Base-by-base conservation (phyloP, 2,888 invertebrate genomes). In the Frankliniella fusca region DNA sequence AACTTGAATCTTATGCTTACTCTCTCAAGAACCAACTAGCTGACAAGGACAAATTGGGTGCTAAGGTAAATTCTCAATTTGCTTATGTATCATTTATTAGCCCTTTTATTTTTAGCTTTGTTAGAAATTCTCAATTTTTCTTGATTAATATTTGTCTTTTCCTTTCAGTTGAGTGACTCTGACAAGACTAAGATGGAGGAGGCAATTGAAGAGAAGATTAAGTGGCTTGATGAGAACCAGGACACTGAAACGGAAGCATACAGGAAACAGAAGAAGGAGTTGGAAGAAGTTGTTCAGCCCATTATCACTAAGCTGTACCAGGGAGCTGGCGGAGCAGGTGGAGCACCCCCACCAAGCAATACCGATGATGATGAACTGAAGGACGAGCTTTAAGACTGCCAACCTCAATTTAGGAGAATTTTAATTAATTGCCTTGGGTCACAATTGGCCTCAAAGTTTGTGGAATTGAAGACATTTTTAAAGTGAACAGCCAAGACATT, bases 231-330 rank as follows among this genome's bases (percentile, higher is more conserved):
- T 89, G 94, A 95, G 85, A 98, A 99, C 89, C 94, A 94, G 86
- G 97, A 97, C 86, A 95, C 95, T 0, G 97, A 97, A 84, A 91
- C 94, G 0, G 97, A 97, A 86, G 97, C 97, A 83, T 96, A 95
- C 90, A 96, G 97, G 89, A 94, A 94, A 87, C 96, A 98, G 88
- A 98, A 95, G 93, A 98, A 98, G 88, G 94, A 96, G 85, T 90
- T 99, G 81, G 97, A 98, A 88, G 95, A 96, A 85, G 92, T 98
- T 65, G 97, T 98, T 0, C 97, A 98, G 88, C 99, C 99, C 12
- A 99, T 99, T 88, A 96, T 99, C 87, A 94, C 97, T 82, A 99
- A 99, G 90, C 90, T 99, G 85, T 99, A 99, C 89, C 95, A 97
- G 87, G 94, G 94, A 48, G 91, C 94, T 84, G 96, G 95, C 28